These are phyloP conservation scores for Falco rusticolus DNA, from an alignment of 2,797 vertebrate genomes.

Conservation along the genomic window DNA sequence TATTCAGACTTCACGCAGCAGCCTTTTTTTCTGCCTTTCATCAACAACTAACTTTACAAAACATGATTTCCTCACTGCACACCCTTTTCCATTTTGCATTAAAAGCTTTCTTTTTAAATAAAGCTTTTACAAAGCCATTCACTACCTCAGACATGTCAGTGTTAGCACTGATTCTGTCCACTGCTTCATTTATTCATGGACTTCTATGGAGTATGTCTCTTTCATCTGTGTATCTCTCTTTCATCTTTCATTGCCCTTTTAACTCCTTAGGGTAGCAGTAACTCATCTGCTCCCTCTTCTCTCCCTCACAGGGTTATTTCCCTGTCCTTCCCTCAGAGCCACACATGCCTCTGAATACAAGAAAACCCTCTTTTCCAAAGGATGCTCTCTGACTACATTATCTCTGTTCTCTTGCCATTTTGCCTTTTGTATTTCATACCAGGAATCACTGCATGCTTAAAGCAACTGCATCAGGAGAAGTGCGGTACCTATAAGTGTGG, in stretches of 20 bases:
- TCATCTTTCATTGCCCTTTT: conserved; percentile 51
- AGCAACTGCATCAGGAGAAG: neutral
- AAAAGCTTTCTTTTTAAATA: conserved; percentile 42
- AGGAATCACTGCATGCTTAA: accelerated
- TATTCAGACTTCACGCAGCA: neutral
- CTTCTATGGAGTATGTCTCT: conserved; percentile 21
- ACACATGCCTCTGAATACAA: neutral
- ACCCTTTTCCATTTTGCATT: conserved; percentile 40
- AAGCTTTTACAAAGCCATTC: conserved; percentile 51
- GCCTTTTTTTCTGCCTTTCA: conserved; percentile 28
- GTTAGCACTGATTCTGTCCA: conserved; percentile 6
- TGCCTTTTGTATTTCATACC: neutral
- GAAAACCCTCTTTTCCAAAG: neutral
- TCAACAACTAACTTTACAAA: conserved; percentile 18
- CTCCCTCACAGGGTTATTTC: neutral
- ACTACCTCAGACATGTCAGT: conserved; percentile 12
- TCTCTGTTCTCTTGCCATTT: neutral
- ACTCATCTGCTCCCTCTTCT: neutral
- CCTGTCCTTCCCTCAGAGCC: neutral
- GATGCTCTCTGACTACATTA: neutral
- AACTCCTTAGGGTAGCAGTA: conserved; percentile 24
- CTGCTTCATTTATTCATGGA: conserved; percentile 47
- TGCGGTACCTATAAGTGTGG: neutral
- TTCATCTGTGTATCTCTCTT: conserved; percentile 38
- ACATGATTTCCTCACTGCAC: conserved; percentile 9